A percentile compares a stretch with the other conserved stretches of the same genome.
phyloP scores from a whole-genome alignment of 1,140 invertebrate species.

The Sinella curviseta region DNA sequence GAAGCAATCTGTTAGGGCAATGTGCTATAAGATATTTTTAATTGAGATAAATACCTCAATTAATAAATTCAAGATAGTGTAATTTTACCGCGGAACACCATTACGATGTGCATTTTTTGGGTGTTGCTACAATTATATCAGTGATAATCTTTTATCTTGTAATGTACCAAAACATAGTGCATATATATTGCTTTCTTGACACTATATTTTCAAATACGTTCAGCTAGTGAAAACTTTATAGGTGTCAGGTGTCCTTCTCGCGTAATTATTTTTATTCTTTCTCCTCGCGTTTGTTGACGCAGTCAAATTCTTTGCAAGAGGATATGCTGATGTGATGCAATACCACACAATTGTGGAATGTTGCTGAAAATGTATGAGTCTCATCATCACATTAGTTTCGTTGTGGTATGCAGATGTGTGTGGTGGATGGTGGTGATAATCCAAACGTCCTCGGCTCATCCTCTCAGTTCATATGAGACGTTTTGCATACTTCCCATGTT shows the following conservation, averaged over 20 bases:
- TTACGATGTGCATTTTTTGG: background rate
- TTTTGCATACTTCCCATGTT: background rate
- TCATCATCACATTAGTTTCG: background rate
- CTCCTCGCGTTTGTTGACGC: background rate
- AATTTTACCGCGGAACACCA: background rate
- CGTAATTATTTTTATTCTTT: background rate
- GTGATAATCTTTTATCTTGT: too few relatives aligned
- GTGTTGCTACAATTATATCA: too few relatives aligned
- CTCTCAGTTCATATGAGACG: background rate
- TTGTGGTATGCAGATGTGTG: background rate
- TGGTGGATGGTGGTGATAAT: too few relatives aligned
- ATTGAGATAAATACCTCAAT: too few relatives aligned
- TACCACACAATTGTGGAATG: background rate
- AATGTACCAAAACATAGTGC: background rate
- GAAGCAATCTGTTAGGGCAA: background rate
- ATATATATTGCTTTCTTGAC: background rate
- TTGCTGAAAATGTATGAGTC: background rate
- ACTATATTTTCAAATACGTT: background rate
- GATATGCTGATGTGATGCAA: background rate
- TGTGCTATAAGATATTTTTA: background rate
- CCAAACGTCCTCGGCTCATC: too few relatives aligned
- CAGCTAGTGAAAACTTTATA: background rate
- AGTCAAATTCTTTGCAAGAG: background rate
- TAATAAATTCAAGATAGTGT: too few relatives aligned
- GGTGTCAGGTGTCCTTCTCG: background rate